phyloP scores from a whole-genome alignment of 1,140 invertebrate genomes.

The Luehdorfia chinensis region DNA sequence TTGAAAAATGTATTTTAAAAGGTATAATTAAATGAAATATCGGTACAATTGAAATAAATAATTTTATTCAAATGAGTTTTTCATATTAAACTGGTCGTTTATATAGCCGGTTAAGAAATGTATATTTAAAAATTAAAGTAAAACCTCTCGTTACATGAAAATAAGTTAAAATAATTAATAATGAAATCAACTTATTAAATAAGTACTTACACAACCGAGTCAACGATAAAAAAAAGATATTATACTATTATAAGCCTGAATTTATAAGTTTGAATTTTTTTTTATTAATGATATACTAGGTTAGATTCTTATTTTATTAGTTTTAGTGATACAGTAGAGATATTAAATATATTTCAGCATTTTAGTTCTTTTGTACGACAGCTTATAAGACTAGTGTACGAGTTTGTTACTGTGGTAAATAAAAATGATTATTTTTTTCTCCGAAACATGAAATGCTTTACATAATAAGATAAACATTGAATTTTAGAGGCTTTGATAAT shows the following conservation, averaged over 20 bases:
- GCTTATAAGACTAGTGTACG: constrained; percentile 61
- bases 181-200: constrained; percentile 68
- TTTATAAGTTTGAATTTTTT: constrained; percentile 38
- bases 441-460: constrained; percentile 15
- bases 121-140: constrained; percentile 53
- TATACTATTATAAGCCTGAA: constrained; percentile 47
- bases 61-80: constrained; percentile 70
- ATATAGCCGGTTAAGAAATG: constrained; percentile 69
- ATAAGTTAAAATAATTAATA: constrained; percentile 55
- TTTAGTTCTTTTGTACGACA: constrained; percentile 42
- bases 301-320: constrained; percentile 51
- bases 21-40: constrained; percentile 62
- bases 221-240: constrained; percentile 58
- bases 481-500: constrained; percentile 1
- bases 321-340: constrained; percentile 68
- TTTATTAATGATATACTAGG: constrained; percentile 34
- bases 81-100: constrained; percentile 53
- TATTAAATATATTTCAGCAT: constrained; percentile 45
- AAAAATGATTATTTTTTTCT: constrained; percentile 21
- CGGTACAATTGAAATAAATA: constrained; percentile 64
- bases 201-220: constrained; percentile 76
- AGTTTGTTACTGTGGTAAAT: constrained; percentile 49
- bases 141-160: constrained; percentile 47
- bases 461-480: constrained; percentile 31
- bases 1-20: constrained; percentile 10